A percentile compares a stretch with the other conserved stretches of the same genome.
These are phyloP conservation scores for Calcarius lapponicus DNA, from an alignment of 2,797 vertebrate genomes.

Conservation along the genomic window DNA sequence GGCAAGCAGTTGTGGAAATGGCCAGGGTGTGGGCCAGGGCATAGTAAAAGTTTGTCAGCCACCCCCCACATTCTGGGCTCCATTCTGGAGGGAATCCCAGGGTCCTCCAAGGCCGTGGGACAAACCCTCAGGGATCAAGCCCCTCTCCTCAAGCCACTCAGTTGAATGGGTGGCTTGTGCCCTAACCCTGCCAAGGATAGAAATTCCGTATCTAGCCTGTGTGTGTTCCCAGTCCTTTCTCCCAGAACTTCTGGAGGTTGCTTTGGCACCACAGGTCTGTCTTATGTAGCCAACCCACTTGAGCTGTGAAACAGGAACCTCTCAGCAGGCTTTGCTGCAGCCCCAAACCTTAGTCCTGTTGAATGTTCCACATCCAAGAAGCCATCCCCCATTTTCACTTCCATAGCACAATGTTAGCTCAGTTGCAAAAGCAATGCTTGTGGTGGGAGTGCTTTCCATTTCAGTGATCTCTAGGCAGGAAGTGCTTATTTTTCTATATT, in stretches of 20 bases:
- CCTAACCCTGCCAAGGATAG: neutral
- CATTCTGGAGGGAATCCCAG: neutral
- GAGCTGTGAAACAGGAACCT: neutral
- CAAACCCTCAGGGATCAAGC: neutral
- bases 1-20: neutral
- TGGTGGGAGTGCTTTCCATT: neutral
- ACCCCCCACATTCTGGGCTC: rapidly evolving
- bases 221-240: neutral
- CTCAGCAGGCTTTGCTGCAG: neutral
- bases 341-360: neutral
- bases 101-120: neutral
- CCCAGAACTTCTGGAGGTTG: neutral
- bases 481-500: neutral
- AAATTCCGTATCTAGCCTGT: neutral
- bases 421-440: neutral
- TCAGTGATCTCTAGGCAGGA: neutral
- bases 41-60: neutral
- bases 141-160: neutral
- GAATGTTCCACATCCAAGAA: neutral
- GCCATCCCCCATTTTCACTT: neutral
- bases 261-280: neutral
- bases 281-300: neutral
- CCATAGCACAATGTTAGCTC: neutral
- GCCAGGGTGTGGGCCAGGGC: neutral
- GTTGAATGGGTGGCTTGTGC: neutral